Base-by-base conservation (phyloP, 2,797 vertebrate species). In the Oceanodroma leucorhoa region DNA sequence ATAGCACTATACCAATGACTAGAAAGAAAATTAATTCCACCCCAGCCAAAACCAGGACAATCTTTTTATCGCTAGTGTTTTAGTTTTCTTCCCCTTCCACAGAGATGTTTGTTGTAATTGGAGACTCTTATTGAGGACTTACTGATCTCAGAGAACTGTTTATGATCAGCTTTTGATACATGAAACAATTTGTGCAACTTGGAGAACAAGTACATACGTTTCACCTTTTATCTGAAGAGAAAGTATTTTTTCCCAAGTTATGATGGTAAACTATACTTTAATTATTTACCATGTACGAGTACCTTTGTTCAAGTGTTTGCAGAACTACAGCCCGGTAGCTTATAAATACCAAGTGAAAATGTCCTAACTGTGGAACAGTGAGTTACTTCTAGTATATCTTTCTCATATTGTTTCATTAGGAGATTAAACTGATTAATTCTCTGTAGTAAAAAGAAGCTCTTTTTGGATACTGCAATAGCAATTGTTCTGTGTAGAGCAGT, bases 111-210 rank as follows among this genome's bases (percentile, higher is more conserved):
- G 4, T 46, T 90, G 14, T 67, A 53, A 18, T 26, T 62, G n/a
- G 45, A 53, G n/a, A 29, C 29, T 51, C 9, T 62, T 3, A 19
- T 17, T 36, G 34, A 70, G 16, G 23, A 45, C 41, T 60, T 75
- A 2, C 0, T 70, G 19, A 43, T 43, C 57, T 84, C 0, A 4
- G 83, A 77, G 82, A 83, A 66, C 70, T 95, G 54, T 55, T 89
- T 94, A 71, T 88, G 50, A 93, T 96, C 55, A 96, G 64, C 83
- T 89, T 94, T 96, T 96, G 89, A 90, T 95, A 48, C 62, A 55
- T 89, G 72, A 40, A 89, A 50, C 22, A 71, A 58, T 53, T 94
- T 80, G 20, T 95, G 73, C n/a, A 85, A 83, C 61, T 79, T 29
- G 32, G 54, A 61, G 62, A 94, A 58, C 64, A 75, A 34, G 23